Base-by-base conservation (phyloP, 2,888 invertebrate species). In the Scaptomyza parva region DNA sequence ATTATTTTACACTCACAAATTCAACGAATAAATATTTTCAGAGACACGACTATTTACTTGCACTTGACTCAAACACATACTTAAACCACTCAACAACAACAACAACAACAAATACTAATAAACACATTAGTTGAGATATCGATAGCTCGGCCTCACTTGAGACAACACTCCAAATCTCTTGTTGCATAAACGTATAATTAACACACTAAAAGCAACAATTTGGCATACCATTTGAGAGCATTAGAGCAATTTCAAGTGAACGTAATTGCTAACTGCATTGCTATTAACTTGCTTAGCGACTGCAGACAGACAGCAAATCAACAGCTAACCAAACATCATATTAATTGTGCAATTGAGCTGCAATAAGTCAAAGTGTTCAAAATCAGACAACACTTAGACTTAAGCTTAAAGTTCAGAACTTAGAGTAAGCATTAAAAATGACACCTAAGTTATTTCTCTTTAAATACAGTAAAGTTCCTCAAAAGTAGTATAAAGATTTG, bases 201-300 rank as follows among this genome's bases (percentile, higher is more conserved):
- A 33, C 48, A 35, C 28, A 48, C 48, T 44, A 69, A 59, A 35
- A 22, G 51, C 60, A 48, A 44, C 39, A 51, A 69, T 62, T 71
- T 33, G 2, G 50, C 12, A 11, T 8, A 7, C 52, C 37, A 44
- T 45, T 60, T 12, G 4, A 52, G 17, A 37, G 50, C 47, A 44
- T 26, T 37, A n/a, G n/a, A n/a, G n/a, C 44, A 39, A 44, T 28
- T 22, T 53, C n/a, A 53, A 45, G 48, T 48, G 35, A 11, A 17
- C 22, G 33, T 55, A 67, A 68, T 62, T 58, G 44, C 33, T 57
- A 59, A 55, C 54, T 58, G 37, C 35, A 51, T 14, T 20, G 22
- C 12, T 35, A 40, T 62, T 51, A 58, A 58, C 41, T 37, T 41
- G 40, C 12, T 41, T 63, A 24, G 59, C 44, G 44, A 52, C 44